Base-by-base conservation (phyloP, 1,140 invertebrate species). In the Apocrypta bakeri region DNA sequence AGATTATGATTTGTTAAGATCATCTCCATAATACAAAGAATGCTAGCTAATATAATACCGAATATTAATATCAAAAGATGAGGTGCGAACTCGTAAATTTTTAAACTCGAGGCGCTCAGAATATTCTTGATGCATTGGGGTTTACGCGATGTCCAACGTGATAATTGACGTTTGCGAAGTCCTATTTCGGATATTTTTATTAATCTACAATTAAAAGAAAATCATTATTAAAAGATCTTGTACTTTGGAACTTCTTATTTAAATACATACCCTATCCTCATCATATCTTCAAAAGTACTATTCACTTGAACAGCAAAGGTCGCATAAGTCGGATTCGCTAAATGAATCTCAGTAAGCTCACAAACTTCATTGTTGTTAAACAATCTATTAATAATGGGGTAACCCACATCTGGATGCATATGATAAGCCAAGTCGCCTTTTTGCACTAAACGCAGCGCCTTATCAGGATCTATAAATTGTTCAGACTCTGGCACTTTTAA, bases 361-460 rank as follows among this genome's bases (percentile, higher is more conserved):
- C 85, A 87, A 27, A 86, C 85, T 81, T 81, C 81, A 7, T 77
- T 82, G 82, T 88, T 85, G 1, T 86, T 71, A 31, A 84, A 88
- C 0, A 42, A 40, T 76, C 73, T 83, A 83, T 85, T 84, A 6
- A 88, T 84, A 12, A 77, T 40, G 6, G 85, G 86, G 79, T 88
- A 88, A 4, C 33, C 48, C 21, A 82, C 83, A 40, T 86, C 85
- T 14, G 86, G 86, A 63, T 81, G 81, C 0, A 82, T 84, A 40
- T 87, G 87, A 76, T 86, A 88, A 66, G 85, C 87, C 64, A 83
- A 86, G 14, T 84, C 84, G 27, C 85, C 87, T 63, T 79, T 61
- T 29, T 61, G 33, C 27, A 87, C 84, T 68, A 79, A 74, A 40
- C 73, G 79, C 6, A 87, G 82, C 0, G 79, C 87, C 37, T 79